Percentiles rank a stretch among this genome's conserved stretches.
Evolutionary conservation across 1,140 invertebrate species (phyloP).

Genomic region (Euura lappo): DNA sequence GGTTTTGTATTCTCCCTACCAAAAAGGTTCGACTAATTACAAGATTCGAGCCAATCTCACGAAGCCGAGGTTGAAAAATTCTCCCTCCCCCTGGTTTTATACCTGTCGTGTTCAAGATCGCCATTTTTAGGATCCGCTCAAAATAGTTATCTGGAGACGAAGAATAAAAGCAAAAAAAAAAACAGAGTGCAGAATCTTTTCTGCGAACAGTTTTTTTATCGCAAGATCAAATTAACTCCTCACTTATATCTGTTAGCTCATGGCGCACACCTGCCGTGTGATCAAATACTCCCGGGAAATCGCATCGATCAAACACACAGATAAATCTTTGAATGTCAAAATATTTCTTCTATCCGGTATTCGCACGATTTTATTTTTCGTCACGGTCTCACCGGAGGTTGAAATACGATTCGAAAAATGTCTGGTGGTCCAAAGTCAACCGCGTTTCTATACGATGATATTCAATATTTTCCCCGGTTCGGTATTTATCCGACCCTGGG

Average conservation of each 20-base stretch:
- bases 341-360: slow-evolving; percentile 38
- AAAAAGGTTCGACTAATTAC: slow-evolving; percentile 8
- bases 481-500: neutral
- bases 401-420: too few relatives aligned
- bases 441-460: too few relatives aligned
- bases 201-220: too few relatives aligned
- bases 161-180: too few relatives aligned
- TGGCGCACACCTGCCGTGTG: slow-evolving; percentile 23
- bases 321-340: slow-evolving; percentile 44
- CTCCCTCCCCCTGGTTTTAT: neutral
- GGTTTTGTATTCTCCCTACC: neutral
- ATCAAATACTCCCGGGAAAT: slow-evolving; percentile 39
- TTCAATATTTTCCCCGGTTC: too few relatives aligned
- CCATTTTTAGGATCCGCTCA: neutral
- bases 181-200: too few relatives aligned
- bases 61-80: neutral
- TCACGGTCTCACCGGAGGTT: too few relatives aligned
- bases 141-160: too few relatives aligned
- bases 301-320: slow-evolving; percentile 43
- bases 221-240: too few relatives aligned
- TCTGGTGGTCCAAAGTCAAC: too few relatives aligned
- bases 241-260: too few relatives aligned
- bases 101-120: neutral
- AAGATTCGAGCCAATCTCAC: slow-evolving; percentile 12
- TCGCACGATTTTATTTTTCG: slow-evolving; percentile 3